Base-by-base conservation (phyloP, 1,140 invertebrate species). In the Portunus trituberculatus region DNA sequence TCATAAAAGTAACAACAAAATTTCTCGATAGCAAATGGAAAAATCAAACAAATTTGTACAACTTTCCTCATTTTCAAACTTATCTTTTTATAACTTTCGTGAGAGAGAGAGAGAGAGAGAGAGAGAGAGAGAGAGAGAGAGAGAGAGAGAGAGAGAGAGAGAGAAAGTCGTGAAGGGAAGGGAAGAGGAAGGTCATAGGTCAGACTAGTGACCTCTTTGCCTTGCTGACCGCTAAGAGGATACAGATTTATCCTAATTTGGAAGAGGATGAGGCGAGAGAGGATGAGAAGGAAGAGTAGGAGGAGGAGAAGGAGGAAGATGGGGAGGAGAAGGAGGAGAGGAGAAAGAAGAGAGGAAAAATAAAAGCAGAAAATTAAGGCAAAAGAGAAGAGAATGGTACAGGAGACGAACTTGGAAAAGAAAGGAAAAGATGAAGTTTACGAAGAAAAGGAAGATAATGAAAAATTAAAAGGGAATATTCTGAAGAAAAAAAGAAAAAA, bases 131-230 rank as follows among this genome's bases (percentile, higher is more conserved):
- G 31, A 45, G 12, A 32, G 12, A n/a, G 28, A 32, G 84, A 39
- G 39, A 87, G 25, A 45, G 84, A 87, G 28, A 16, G 28, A 87
- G 84, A 87, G 84, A 87, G 28, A 87, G 84, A 92, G 91, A 92
- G 91, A 82, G 91, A 92, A 52, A 92, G 91, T 76, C 48, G 67
- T 52, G 45, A 67, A 92, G 52, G 32, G 67, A 32, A 31, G 67
- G 91, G 91, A 91, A 46, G 48, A 46, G 45, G 91, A 59, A 67
- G 67, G 67, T 32, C 29, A 76, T 25, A 91, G 89, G 46, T 59
- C 16, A 29, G 32, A 46, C 89, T 91, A 20, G 48, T 87, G 31
- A 46, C 31, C 31, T 87, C 84, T n/a, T 76, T 76, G 67, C 67
- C 67, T 76, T 76, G 67, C n/a, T 76, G 67, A 76, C 67, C 67